phyloP scores from a whole-genome alignment of 2,797 vertebrate genomes.

The Acanthis flammea region DNA sequence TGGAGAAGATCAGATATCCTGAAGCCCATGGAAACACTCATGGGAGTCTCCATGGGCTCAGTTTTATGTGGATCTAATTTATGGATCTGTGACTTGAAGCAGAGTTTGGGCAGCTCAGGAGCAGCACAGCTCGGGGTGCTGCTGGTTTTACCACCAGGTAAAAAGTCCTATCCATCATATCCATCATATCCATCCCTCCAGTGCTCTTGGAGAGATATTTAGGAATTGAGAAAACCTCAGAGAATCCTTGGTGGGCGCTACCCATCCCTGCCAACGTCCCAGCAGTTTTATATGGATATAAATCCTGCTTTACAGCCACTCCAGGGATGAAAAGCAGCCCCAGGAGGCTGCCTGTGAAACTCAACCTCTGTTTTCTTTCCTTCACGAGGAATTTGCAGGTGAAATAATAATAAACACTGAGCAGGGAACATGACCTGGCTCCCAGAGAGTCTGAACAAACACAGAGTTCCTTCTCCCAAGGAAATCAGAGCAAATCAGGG shows the following conservation, averaged over 20 bases:
- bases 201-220: background rate
- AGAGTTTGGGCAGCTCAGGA: background rate
- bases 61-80: background rate
- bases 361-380: conserved; percentile 42
- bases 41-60: background rate
- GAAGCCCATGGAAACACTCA: background rate
- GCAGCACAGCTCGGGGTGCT: background rate
- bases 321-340: conserved; percentile 6
- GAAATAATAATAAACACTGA: conserved; percentile 44
- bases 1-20: background rate
- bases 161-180: background rate
- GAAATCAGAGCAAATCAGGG: background rate
- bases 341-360: conserved; percentile 1
- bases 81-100: background rate
- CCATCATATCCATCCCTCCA: background rate
- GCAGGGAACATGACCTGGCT: background rate
- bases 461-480: background rate
- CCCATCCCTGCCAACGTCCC: background rate
- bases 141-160: background rate
- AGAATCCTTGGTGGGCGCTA: background rate
- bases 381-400: conserved; percentile 39
- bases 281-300: background rate
- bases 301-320: conserved; percentile 4
- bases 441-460: conserved; percentile 22
- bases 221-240: background rate